Percentiles rank a stretch among this genome's conserved stretches.
Evolutionary conservation across 2,113 vertebrate genomes (phyloP).

Genomic region (Seriola aureovittata): DNA sequence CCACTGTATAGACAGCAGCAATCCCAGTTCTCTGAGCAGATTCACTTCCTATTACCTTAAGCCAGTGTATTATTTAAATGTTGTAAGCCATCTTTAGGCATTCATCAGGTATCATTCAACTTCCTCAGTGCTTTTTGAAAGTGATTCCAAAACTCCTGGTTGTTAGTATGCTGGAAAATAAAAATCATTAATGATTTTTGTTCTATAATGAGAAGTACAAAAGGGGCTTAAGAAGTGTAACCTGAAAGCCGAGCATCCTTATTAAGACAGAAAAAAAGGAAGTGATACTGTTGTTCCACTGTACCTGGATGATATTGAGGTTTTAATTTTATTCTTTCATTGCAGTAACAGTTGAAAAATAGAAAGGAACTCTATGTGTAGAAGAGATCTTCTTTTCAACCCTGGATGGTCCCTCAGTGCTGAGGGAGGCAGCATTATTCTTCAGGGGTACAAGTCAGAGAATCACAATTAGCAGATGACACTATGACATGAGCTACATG

Average conservation of each 20-base stretch:
- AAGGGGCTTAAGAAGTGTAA: slow-evolving; percentile 2
- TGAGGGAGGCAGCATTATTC: slow-evolving; percentile 29
- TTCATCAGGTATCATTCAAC: slow-evolving; percentile 19
- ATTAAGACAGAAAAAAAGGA: neutral
- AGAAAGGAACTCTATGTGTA: slow-evolving; percentile 15
- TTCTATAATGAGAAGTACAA: neutral
- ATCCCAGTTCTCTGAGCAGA: slow-evolving; percentile 12
- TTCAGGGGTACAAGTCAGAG: slow-evolving; percentile 11
- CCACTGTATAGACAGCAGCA: neutral
- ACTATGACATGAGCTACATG: slow-evolving; percentile 27
- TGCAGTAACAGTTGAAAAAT: slow-evolving; percentile 8
- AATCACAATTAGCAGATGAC: slow-evolving; percentile 38
- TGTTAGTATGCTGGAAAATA: neutral
- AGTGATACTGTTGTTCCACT: slow-evolving; percentile 12
- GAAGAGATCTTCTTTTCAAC: slow-evolving; percentile 20
- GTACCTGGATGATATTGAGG: slow-evolving; percentile 23
- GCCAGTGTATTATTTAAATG: slow-evolving; percentile 15
- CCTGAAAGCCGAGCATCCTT: neutral
- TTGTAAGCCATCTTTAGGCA: neutral
- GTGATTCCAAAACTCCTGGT: neutral
- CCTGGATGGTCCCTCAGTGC: neutral
- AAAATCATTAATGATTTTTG: neutral
- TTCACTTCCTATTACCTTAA: slow-evolving; percentile 22
- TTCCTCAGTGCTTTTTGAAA: neutral
- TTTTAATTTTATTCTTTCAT: slow-evolving; percentile 31